A percentile compares a stretch with the other conserved stretches of the same genome.
Conservation (phyloP, 2,888 invertebrate species). For the Caenorhabditis sp. region DNA sequence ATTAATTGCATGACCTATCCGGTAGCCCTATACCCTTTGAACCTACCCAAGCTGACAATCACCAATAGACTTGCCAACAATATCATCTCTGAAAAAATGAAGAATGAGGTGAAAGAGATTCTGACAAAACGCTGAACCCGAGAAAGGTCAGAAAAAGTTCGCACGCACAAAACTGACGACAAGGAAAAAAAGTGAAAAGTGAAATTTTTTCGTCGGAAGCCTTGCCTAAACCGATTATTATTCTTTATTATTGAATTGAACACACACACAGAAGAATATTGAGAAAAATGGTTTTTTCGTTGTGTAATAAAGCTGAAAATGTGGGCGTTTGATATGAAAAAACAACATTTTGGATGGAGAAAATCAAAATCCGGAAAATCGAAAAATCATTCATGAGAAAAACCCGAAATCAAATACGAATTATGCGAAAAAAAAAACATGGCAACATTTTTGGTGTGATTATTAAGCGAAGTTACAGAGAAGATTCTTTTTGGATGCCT, state of each 20-base stretch:
- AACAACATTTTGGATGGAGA: no score
- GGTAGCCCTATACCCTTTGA: no score
- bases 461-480: slow-evolving; percentile 5
- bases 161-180: no score
- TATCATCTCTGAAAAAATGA: no score
- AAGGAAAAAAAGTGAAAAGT: background rate
- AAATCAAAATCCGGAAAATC: background rate
- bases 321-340: no score
- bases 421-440: background rate
- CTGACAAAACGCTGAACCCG: no score
- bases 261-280: background rate
- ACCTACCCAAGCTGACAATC: no score
- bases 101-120: no score
- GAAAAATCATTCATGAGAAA: background rate
- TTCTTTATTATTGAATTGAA: background rate
- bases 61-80: no score
- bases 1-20: no score
- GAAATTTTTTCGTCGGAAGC: background rate
- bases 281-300: background rate
- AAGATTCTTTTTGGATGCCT: slow-evolving; percentile 18
- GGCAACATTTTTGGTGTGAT: background rate
- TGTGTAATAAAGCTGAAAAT: no score
- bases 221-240: background rate
- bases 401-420: background rate
- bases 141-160: no score